Evolutionary conservation across 2,113 vertebrate genomes (phyloP).

Genomic region (Setophaga coronata): DNA sequence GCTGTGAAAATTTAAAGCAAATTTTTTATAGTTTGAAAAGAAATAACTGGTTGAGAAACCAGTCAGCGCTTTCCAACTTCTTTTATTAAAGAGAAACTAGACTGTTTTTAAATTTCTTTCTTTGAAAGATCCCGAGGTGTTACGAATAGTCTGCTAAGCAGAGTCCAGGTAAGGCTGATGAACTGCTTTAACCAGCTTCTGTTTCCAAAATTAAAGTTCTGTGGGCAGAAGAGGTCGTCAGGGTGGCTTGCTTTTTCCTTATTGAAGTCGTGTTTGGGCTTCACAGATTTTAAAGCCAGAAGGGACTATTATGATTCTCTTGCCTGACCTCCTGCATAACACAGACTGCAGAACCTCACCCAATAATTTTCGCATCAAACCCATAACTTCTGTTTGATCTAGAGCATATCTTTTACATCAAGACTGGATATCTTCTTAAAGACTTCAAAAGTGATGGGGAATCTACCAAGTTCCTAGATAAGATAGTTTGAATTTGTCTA

Average conservation of each 20-base stretch:
- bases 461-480: conserved; percentile 65
- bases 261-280: conserved; percentile 69
- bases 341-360: conserved; percentile 67
- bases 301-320: conserved; percentile 62
- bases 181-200: conserved; percentile 65
- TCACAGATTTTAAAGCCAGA: conserved; percentile 69
- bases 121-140: conserved; percentile 53
- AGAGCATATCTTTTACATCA: conserved; percentile 68
- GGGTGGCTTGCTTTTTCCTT: conserved; percentile 63
- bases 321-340: conserved; percentile 65
- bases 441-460: conserved; percentile 69
- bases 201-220: conserved; percentile 71
- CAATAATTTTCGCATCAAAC: conserved; percentile 70
- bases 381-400: conserved; percentile 66
- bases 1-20: neutral
- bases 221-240: conserved; percentile 64
- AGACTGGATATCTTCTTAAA: conserved; percentile 70
- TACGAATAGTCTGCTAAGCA: conserved; percentile 47
- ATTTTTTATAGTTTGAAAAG: neutral
- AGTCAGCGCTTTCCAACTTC: conserved; percentile 14
- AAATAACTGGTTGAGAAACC: conserved; percentile 23
- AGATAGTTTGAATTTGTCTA: conserved; percentile 70
- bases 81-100: conserved; percentile 53
- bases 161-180: conserved; percentile 67
- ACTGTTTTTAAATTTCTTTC: conserved; percentile 54